Base-by-base conservation (phyloP, 2,888 invertebrate genomes). In the Mythimna lalbum region DNA sequence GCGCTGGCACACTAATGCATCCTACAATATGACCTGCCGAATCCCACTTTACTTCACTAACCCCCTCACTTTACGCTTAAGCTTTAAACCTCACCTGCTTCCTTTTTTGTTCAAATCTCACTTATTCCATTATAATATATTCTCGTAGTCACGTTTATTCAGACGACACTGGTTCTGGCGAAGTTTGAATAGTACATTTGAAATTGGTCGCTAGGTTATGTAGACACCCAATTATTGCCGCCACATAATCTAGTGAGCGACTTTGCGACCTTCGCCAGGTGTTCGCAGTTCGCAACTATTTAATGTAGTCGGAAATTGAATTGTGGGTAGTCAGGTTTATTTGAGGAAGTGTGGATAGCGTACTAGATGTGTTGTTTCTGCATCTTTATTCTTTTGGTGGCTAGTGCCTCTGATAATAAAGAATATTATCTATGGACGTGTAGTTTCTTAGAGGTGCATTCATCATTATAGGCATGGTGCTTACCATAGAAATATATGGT, bases 151-250 rank as follows among this genome's bases (percentile, higher is more conserved):
- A 49, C 27, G 19, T 67, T 50, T 23, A 43, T 49, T 19, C 23
- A 14, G n/a, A 19, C 23, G 12, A 39, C 50, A 31, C 49, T 19
- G 36, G 47, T 33, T 23, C 36, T 17, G 6, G 43, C 60, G n/a
- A 66, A 36, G 21, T 36, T 31, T 14, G 36, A 60, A 65, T 64
- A 31, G 12, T 55, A 60, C 23, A 63, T 60, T 62, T 62, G 36
- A 59, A 52, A 59, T 63, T 62, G 31, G 65, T 55, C 31, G 19
- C 53, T 27, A 21, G 23, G 59, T n/a, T 57, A 68, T 27, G 63
- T 50, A 27, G 36, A 57, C 36, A 71, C 52, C 57, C 69, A 69
- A 79, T 79, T 79, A 65, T 61, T 56, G 47, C 56, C 62, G 27
- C 36, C 69, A 56, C 63, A 66, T 65, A 65, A 60, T 65, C 47